Evolutionary conservation across 2,113 vertebrate species (phyloP).

Genomic region (Xenopus borealis): DNA sequence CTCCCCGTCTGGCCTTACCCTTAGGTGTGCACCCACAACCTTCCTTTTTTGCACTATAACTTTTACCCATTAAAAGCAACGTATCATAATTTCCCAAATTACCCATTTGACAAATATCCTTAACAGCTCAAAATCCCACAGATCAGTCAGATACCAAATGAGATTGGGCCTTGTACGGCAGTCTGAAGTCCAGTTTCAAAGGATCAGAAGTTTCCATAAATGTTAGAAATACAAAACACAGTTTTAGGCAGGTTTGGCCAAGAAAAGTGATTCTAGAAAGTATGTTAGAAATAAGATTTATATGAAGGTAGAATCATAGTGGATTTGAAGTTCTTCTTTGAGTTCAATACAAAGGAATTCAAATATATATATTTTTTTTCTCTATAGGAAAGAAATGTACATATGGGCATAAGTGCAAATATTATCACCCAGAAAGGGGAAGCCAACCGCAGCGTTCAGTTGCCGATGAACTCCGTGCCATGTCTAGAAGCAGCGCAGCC

Average conservation of each 20-base stretch:
- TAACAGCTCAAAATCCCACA: too few relatives aligned
- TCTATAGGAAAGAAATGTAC: slow-evolving; percentile 93
- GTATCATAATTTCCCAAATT: too few relatives aligned
- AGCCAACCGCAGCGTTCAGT: slow-evolving; percentile 93
- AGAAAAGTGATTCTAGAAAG: neutral
- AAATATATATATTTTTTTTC: slow-evolving; percentile 56
- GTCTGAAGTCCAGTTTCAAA: too few relatives aligned
- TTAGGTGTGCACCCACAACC: too few relatives aligned
- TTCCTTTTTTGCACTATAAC: too few relatives aligned
- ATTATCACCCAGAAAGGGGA: slow-evolving; percentile 92
- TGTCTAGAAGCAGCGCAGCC: slow-evolving; percentile 80
- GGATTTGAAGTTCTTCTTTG: neutral
- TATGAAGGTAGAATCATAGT: neutral
- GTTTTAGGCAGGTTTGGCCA: too few relatives aligned
- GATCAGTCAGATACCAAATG: too few relatives aligned
- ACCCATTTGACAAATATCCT: too few relatives aligned
- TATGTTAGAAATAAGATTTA: neutral
- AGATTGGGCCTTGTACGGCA: too few relatives aligned
- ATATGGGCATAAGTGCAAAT: slow-evolving; percentile 98
- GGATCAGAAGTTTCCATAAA: too few relatives aligned
- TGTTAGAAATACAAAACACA: neutral
- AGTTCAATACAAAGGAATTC: neutral
- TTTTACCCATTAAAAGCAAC: too few relatives aligned
- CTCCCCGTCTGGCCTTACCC: too few relatives aligned
- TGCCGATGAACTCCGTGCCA: slow-evolving; percentile 93